Evolutionary conservation across 1,140 invertebrate species (phyloP), one percentile per base, ranked within the genome.

Genomic region (Cotesia vestalis): DNA sequence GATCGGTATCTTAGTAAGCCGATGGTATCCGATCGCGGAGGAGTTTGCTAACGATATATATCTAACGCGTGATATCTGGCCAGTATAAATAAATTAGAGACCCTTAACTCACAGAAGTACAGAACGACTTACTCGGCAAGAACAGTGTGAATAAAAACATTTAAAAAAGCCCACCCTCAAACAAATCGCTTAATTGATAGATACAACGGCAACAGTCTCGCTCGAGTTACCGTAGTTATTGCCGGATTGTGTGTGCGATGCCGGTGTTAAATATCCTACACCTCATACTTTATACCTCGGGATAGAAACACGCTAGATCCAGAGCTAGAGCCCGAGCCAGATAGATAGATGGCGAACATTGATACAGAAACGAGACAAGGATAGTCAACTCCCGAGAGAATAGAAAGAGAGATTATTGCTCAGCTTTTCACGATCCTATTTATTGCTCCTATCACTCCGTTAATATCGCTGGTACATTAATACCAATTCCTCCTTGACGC

Each of bases 401-500:
- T 27, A 46, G 40, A 46, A 11, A 55, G 17, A 69, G 14, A 52
- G 36, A 51, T 46, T 17, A 63, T 71, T 71, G 12, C 40, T 12
- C 11, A 46, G 40, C 40, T 53, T 64, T 64, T 63, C 51, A 66
- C 20, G 17, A 36, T 12, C 40, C 34, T 64, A 71, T 71, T 71
- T 71, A 71, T 71, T 62, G 51, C 34, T 55, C 20, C 40, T 71
- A 71, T 71, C 69, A 71, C 69, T 71, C 20, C 40, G 51, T 71
- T 63, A 71, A 71, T 71, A 71, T 64, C 60, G 17, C 38, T 71
- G 51, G 69, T 64, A 71, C 69, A 71, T 71, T 71, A 71, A 71
- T 71, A 71, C 60, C 27, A 12, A 63, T 53, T 46, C 9, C 46
- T 63, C 51, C 60, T 71, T 34, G 11, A 52, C 12, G 60, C 40